Conservation (phyloP, 1,140 invertebrate species). For the Anoplophora glabripennis region DNA sequence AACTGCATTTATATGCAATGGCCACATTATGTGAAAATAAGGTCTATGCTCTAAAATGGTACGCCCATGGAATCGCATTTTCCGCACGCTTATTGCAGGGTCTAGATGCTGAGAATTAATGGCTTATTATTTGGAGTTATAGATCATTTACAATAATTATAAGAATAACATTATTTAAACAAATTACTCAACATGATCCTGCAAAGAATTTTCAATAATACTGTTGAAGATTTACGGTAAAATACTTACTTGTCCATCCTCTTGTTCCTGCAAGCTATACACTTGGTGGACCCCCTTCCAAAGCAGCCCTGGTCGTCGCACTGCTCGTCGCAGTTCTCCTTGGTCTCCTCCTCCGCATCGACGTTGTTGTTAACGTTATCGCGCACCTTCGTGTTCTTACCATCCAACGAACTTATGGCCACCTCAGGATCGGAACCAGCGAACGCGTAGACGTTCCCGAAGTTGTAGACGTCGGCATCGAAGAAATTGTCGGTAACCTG, state of each 20-base stretch:
- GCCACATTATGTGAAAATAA: too few relatives aligned
- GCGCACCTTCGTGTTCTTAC: slow-evolving; percentile 48
- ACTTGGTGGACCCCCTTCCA: slow-evolving; percentile 75
- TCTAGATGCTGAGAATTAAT: too few relatives aligned
- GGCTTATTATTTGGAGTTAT: too few relatives aligned
- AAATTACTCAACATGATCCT: too few relatives aligned
- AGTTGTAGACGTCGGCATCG: slow-evolving; percentile 57
- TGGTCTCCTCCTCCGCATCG: slow-evolving; percentile 60
- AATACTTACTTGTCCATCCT: slow-evolving; percentile 70
- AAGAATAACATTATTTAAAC: too few relatives aligned
- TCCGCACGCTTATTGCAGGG: too few relatives aligned
- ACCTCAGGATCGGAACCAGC: slow-evolving; percentile 67
- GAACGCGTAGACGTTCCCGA: slow-evolving; percentile 65
- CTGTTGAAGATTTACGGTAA: too few relatives aligned
- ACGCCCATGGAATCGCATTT: too few relatives aligned
- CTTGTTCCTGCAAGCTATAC: slow-evolving; percentile 75
- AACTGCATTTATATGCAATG: too few relatives aligned
- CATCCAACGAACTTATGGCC: slow-evolving; percentile 66
- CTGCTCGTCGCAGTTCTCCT: slow-evolving; percentile 77
- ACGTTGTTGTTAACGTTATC: slow-evolving; percentile 43
- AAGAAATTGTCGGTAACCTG: slow-evolving; percentile 58
- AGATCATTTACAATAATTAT: too few relatives aligned
- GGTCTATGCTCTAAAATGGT: too few relatives aligned
- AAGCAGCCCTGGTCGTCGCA: slow-evolving; percentile 80
- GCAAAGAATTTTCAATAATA: too few relatives aligned